Evolutionary conservation across 2,113 vertebrate species (phyloP).

Genomic region (Pristiophorus japonicus): DNA sequence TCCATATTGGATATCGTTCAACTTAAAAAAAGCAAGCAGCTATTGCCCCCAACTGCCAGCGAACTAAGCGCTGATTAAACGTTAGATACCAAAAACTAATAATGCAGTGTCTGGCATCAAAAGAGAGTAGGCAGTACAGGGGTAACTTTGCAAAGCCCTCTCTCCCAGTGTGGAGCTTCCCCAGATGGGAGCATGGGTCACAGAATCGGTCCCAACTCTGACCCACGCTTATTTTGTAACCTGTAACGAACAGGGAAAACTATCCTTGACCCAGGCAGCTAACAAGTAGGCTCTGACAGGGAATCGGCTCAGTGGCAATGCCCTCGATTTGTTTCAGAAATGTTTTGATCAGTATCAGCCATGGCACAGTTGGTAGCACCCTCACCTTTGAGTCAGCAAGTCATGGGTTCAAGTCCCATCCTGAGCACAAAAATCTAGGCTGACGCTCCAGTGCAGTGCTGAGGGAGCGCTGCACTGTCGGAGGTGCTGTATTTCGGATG

Average conservation of each 20-base stretch:
- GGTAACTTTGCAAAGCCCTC: too few relatives aligned
- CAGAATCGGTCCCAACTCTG: too few relatives aligned
- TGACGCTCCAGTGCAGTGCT: not conserved
- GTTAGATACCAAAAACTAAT: too few relatives aligned
- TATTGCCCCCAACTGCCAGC: not conserved
- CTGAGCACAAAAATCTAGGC: not conserved
- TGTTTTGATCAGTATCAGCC: not conserved
- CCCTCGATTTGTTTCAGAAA: not conserved
- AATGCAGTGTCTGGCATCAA: too few relatives aligned
- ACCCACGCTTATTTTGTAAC: too few relatives aligned
- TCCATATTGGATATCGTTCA: too few relatives aligned
- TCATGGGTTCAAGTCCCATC: not conserved
- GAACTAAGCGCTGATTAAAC: too few relatives aligned
- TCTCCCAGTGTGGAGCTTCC: too few relatives aligned
- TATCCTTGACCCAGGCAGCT: not conserved
- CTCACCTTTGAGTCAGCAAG: not conserved
- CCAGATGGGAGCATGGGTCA: too few relatives aligned
- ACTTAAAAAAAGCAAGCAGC: too few relatives aligned
- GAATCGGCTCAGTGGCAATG: not conserved
- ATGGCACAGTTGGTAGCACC: not conserved
- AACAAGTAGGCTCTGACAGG: not conserved
- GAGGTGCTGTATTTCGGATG: not conserved
- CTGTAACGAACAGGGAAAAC: too few relatives aligned
- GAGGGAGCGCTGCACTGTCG: not conserved
- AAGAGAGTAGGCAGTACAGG: too few relatives aligned